phyloP scores from a whole-genome alignment of 1,140 invertebrate genomes.

The Bombus impatiens region DNA sequence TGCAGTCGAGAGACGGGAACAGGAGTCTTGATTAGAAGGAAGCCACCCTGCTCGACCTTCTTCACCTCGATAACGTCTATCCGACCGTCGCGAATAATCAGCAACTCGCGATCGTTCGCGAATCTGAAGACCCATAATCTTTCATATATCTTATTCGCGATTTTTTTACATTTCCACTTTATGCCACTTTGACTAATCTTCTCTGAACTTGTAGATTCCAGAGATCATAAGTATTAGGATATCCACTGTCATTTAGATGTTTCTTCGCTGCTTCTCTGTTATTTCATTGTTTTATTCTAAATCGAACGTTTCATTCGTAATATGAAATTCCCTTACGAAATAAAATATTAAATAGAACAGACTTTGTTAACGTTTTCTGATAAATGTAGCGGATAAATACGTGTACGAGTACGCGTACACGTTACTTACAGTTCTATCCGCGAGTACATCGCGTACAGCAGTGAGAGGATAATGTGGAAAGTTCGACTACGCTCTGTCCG shows the following conservation, averaged over 20 bases:
- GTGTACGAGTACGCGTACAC: too few species aligned
- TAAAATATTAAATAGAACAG: background rate
- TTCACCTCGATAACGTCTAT: background rate
- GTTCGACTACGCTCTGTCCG: background rate
- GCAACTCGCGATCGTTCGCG: background rate
- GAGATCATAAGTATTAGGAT: background rate
- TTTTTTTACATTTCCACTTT: background rate
- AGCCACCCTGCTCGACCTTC: background rate
- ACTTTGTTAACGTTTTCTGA: too few species aligned
- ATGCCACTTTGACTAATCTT: too few species aligned
- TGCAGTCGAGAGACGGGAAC: background rate
- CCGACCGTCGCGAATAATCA: background rate
- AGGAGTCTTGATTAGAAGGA: background rate
- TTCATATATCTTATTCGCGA: background rate
- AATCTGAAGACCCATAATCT: background rate
- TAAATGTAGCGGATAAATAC: too few species aligned
- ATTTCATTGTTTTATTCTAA: background rate
- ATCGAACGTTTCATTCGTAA: too few species aligned
- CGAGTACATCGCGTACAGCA: background rate
- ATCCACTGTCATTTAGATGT: background rate
- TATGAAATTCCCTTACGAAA: rapidly evolving
- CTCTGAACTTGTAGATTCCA: too few species aligned
- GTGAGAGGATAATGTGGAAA: background rate
- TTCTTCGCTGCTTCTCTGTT: background rate
- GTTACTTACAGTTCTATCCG: background rate